Evolutionary conservation across 2,888 invertebrate species (phyloP), one percentile per base, ranked within the genome.

Genomic region (Tipula lateralis): DNA sequence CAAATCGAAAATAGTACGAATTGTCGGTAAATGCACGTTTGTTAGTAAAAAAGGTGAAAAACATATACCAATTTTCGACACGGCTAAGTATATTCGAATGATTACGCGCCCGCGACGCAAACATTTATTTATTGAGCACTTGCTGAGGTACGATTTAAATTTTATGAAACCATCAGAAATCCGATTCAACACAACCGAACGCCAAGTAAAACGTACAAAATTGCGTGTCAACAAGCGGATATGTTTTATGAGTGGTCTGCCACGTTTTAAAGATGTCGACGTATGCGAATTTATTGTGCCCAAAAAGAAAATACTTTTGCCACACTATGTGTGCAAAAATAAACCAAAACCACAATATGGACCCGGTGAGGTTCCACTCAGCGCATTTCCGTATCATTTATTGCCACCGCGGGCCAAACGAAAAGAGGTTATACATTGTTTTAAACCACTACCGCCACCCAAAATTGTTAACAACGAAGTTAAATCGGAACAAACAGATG

Each of bases 1-100:
- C 39, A 87, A 86, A 19, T 87, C 87, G 44, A 87, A 87, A 82
- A 36, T 50, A 9, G 9, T 30, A 0, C 80, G 85, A 66, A 66
- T 66, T n/a, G 13, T 34, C 66, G 12, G 24, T 36, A 2, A 32
- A 83, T 39, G 36, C 6, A n/a, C 1, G n/a, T 16, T 30, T 30
- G 32, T n/a, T 30, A 82, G 30, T 30, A 82, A 82, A 29, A 82
- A 82, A 82, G 29, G 32, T 30, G 82, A 82, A 82, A 82, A 82
- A 30, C 29, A 82, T 32, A 82, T 82, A 16, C 82, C 82, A 16
- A 82, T 85, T 19, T 84, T 84, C 29, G 84, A 84, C 19, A 44
- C 84, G 9, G 84, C 83, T 1, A 85, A 84, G 30, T 86, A 86
- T 34, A 80, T 85, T 29, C 84, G 85, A 83, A 85, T 86, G 84